phyloP scores from a whole-genome alignment of 1,140 invertebrate genomes.

The Camponotus floridanus region DNA sequence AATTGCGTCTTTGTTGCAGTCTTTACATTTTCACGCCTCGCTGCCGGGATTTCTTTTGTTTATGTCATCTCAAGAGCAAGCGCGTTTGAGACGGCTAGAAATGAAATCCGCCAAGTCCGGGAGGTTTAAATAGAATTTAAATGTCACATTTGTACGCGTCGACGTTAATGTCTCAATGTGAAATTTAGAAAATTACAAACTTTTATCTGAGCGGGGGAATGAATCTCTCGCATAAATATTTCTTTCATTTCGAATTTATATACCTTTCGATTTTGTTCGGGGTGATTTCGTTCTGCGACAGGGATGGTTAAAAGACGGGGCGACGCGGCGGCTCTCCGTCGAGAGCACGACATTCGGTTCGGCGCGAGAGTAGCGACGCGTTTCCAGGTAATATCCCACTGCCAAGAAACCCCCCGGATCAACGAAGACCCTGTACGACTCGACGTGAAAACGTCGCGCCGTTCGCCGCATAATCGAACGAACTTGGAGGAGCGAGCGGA shows the following conservation, averaged over 20 bases:
- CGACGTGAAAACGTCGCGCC: conserved; percentile 83
- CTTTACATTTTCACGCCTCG: conserved; percentile 19
- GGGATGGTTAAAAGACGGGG: too few relatives aligned
- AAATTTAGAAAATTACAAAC: background rate
- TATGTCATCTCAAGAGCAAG: conserved; percentile 3
- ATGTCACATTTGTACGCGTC: conserved; percentile 33
- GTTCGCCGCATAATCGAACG: conserved; percentile 48
- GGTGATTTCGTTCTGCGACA: background rate
- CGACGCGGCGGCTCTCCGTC: background rate
- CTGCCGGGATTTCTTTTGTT: conserved; percentile 28
- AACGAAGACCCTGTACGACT: conserved; percentile 78
- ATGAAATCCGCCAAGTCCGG: conserved; percentile 38
- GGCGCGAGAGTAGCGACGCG: conserved; percentile 57
- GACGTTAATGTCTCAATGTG: background rate
- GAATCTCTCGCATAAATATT: background rate
- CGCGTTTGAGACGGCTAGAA: conserved; percentile 7
- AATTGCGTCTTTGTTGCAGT: background rate
- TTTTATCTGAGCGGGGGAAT: too few relatives aligned
- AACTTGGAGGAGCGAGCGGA: conserved; percentile 36
- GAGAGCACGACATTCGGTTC: conserved; percentile 19
- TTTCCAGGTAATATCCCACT: conserved; percentile 71
- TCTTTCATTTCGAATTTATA: background rate
- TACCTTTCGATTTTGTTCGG: background rate
- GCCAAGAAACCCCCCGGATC: conserved; percentile 78
- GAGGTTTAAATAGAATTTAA: conserved; percentile 44